A percentile compares a stretch with the other conserved stretches of the same genome.
phyloP scores from a whole-genome alignment of 2,888 invertebrate genomes.

The Ormia ochracea region DNA sequence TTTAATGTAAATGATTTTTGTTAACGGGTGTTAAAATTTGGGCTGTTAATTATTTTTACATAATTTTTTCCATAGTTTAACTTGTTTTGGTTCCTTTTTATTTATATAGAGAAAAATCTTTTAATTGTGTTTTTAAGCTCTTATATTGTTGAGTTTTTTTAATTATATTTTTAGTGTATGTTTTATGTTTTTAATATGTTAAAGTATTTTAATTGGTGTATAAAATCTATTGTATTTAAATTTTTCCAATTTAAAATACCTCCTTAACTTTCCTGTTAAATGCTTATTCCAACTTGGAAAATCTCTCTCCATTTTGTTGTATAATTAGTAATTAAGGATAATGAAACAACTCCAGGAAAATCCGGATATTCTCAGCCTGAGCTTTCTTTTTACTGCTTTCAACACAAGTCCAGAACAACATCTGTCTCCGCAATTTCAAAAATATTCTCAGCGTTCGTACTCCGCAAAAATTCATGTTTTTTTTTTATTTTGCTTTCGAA shows the following conservation, averaged over 20 bases:
- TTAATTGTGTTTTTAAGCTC: constrained; percentile 5
- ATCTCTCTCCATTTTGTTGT: constrained; percentile 41
- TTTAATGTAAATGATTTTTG: constrained; percentile 20
- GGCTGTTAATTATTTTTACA: constrained; percentile 48
- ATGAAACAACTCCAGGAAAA: not conserved
- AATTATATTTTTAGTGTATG: constrained; percentile 25
- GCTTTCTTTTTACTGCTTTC: no score
- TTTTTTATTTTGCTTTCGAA: no score
- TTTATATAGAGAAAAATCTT: constrained; percentile 11
- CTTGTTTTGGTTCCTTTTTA: constrained; percentile 13
- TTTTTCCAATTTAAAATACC: not conserved
- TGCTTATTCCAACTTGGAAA: constrained; percentile 50
- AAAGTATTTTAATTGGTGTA: constrained; percentile 32
- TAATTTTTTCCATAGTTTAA: constrained; percentile 9
- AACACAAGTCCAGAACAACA: no score
- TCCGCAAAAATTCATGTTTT: no score
- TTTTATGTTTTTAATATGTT: constrained; percentile 32
- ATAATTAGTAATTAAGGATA: not conserved
- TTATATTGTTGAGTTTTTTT: constrained; percentile 40
- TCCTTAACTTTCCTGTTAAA: constrained; percentile 21
- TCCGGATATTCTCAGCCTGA: no score
- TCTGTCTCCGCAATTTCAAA: no score
- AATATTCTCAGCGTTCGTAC: no score
- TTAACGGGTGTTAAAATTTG: constrained; percentile 45
- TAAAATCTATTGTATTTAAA: constrained; percentile 31